Evolutionary conservation across 2,888 invertebrate species (phyloP).

Genomic region (Ptychoptera albimana): DNA sequence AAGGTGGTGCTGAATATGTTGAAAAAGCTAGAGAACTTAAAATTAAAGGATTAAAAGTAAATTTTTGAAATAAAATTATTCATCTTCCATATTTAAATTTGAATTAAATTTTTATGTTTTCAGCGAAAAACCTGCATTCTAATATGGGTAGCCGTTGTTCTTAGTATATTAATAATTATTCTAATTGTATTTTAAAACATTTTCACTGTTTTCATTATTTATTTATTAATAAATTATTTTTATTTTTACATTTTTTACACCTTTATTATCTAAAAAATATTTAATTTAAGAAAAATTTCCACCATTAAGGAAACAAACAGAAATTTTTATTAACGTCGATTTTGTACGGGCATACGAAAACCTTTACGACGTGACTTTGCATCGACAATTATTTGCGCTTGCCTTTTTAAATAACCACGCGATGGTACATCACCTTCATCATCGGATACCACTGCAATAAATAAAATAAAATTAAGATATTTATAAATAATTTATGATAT

Average conservation of each 20-base stretch:
- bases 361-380: constrained; percentile 66
- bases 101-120: constrained; percentile 3
- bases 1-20: constrained; percentile 24
- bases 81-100: not conserved
- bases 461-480: not conserved
- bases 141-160: constrained; percentile 10
- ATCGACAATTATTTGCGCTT: constrained; percentile 69
- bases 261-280: too few relatives aligned
- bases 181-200: constrained; percentile 2
- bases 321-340: constrained; percentile 12
- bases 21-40: constrained; percentile 15
- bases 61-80: not conserved
- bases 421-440: constrained; percentile 77
- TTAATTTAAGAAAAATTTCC: too few relatives aligned
- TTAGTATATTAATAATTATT: constrained; percentile 8
- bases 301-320: not conserved
- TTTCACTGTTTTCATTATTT: too few relatives aligned
- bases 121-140: constrained; percentile 12
- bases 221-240: too few relatives aligned
- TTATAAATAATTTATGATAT: not conserved
- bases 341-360: constrained; percentile 32
- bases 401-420: constrained; percentile 59
- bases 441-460: constrained; percentile 39
- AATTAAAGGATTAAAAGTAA: constrained; percentile 16
- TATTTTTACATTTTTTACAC: too few relatives aligned